Percentiles rank a stretch among this genome's conserved stretches.
These are phyloP conservation scores for Cuculus canorus DNA, from an alignment of 2,797 vertebrate genomes.

Conservation along the genomic window DNA sequence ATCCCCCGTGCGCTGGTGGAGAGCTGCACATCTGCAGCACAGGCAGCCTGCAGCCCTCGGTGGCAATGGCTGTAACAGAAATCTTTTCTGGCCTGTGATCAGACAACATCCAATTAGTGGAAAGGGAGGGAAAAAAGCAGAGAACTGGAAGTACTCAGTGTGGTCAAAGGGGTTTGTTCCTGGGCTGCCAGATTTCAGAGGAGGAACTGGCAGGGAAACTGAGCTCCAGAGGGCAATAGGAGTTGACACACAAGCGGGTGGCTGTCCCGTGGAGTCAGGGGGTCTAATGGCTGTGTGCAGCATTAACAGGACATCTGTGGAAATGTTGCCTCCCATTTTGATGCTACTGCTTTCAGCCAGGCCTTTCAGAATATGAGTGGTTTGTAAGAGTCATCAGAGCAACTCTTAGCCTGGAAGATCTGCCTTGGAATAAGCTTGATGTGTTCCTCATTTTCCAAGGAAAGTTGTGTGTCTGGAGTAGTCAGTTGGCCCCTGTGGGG, in stretches of 20 bases:
- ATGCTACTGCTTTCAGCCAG: not conserved
- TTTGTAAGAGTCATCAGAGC: conserved; percentile 15
- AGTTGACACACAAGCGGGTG: not conserved
- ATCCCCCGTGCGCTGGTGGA: rapidly evolving
- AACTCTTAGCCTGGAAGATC: not conserved
- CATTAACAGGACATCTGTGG: not conserved
- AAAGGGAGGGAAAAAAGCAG: not conserved
- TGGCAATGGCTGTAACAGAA: not conserved
- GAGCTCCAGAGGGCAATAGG: not conserved
- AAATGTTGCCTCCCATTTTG: not conserved
- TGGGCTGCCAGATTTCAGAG: not conserved
- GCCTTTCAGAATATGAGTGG: not conserved
- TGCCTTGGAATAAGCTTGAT: not conserved
- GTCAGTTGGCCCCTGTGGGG: rapidly evolving
- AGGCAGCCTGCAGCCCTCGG: not conserved
- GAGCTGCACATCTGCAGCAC: not conserved
- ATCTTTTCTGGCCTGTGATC: not conserved
- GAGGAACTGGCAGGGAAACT: not conserved
- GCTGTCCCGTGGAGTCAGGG: not conserved
- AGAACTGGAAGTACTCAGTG: not conserved
- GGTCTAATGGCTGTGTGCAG: not conserved
- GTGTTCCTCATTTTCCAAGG: not conserved
- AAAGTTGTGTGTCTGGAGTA: not conserved
- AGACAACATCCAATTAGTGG: not conserved
- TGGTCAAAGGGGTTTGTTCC: not conserved